phyloP scores from a whole-genome alignment of 2,888 invertebrate genomes.

The Alcis repandata region DNA sequence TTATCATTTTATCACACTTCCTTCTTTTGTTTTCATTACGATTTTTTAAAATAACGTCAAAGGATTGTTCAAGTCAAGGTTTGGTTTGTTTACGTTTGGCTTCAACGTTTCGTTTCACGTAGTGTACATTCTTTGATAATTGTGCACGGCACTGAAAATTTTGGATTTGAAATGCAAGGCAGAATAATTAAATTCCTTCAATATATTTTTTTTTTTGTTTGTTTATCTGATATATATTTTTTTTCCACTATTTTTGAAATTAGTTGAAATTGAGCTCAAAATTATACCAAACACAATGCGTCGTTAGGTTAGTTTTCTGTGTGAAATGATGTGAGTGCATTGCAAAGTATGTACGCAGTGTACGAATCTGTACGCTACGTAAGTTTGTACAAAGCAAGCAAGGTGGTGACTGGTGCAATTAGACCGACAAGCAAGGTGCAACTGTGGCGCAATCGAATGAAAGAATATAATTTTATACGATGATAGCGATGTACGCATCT shows the following conservation, averaged over 20 bases:
- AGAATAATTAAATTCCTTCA: background rate
- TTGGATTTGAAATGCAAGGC: background rate
- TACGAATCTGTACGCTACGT: no score
- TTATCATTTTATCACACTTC: constrained; percentile 46
- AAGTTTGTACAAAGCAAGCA: background rate
- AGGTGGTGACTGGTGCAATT: background rate
- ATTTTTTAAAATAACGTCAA: constrained; percentile 72
- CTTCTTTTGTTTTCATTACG: constrained; percentile 62
- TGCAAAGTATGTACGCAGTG: no score
- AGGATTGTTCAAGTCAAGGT: constrained; percentile 23
- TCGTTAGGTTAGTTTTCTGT: background rate
- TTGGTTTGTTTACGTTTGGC: constrained; percentile 52
- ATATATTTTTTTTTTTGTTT: no score
- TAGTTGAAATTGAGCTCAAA: no score
- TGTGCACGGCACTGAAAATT: no score
- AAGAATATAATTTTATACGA: background rate
- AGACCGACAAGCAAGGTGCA: background rate
- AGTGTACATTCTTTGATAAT: background rate
- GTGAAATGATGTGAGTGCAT: background rate
- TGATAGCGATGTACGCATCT: constrained; percentile 4
- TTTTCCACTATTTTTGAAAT: no score
- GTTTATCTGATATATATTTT: no score
- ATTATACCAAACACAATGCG: no score
- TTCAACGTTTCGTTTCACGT: constrained; percentile 41
- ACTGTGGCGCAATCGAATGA: background rate